These are phyloP conservation scores for Orientallactaga sibirica DNA, from an alignment of 2,797 vertebrate species.

Conservation along the genomic window DNA sequence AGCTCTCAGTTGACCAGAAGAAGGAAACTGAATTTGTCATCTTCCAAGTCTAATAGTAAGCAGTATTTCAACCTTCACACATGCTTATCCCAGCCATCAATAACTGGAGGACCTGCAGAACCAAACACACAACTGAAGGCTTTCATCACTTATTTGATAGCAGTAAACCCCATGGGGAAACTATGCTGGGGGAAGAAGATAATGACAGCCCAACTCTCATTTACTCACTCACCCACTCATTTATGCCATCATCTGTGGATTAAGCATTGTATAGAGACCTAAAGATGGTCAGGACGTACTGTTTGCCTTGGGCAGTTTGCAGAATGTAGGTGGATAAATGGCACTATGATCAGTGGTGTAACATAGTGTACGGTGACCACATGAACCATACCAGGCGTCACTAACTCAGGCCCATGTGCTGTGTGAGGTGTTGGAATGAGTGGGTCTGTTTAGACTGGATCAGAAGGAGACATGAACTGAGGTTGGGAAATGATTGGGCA, in stretches of 20 bases:
- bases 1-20: constrained; percentile 25
- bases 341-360: neutral
- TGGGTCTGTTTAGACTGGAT: neutral
- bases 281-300: neutral
- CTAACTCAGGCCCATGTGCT: neutral
- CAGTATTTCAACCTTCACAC: neutral
- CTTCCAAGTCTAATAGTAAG: neutral
- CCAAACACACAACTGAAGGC: neutral
- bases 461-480: neutral
- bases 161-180: neutral
- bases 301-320: neutral
- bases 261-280: neutral
- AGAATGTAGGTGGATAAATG: neutral
- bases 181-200: neutral
- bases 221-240: neutral
- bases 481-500: neutral
- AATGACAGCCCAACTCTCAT: rapidly evolving
- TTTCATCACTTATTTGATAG: neutral
- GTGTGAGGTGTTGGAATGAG: neutral
- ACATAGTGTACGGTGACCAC: neutral
- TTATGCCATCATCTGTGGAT: neutral
- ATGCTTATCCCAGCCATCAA: neutral
- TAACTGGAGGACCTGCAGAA: neutral
- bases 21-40: constrained; percentile 18
- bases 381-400: neutral